A percentile compares a stretch with the other conserved stretches of the same genome.
Evolutionary conservation across 1,140 invertebrate species (phyloP).

Genomic region (Dreissena rostriformis): DNA sequence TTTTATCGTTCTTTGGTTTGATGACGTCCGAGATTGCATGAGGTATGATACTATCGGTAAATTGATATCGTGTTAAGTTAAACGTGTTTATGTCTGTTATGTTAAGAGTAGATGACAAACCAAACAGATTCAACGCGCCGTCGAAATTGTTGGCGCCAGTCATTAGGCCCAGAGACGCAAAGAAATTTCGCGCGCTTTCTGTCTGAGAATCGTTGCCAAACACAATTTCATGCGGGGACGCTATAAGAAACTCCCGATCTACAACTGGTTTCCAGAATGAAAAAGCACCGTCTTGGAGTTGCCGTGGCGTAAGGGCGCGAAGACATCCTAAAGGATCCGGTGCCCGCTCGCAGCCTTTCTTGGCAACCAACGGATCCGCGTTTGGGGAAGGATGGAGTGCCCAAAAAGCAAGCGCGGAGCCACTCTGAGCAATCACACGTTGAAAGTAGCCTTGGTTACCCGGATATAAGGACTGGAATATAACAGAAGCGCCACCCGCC

Average conservation of each 20-base stretch:
- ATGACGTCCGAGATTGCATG: not conserved
- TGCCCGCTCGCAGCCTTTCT: slow-evolving; percentile 10
- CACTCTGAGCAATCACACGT: slow-evolving; percentile 64
- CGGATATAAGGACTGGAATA: slow-evolving; percentile 58
- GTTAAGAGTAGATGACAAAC: not conserved
- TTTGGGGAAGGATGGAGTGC: not conserved
- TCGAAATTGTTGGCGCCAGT: slow-evolving; percentile 49
- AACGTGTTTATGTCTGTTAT: no score
- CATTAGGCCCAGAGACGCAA: slow-evolving; percentile 48
- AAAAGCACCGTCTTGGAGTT: not conserved
- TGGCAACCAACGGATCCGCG: not conserved
- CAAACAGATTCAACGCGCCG: slow-evolving; percentile 16
- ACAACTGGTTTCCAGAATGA: slow-evolving; percentile 13
- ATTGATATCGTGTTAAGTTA: slow-evolving; percentile 16
- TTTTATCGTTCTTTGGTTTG: not conserved
- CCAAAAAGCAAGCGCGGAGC: slow-evolving; percentile 34
- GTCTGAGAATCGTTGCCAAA: slow-evolving; percentile 1
- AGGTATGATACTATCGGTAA: slow-evolving; percentile 4
- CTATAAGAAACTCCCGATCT: slow-evolving; percentile 48
- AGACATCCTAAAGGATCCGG: not conserved
- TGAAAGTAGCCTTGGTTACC: slow-evolving; percentile 61
- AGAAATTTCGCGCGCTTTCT: slow-evolving; percentile 22
- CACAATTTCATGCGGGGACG: slow-evolving; percentile 22
- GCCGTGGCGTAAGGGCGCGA: not conserved
- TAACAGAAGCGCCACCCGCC: slow-evolving; percentile 73